Evolutionary conservation across 2,888 invertebrate species (phyloP).

Genomic region (Tortricodes alternella): DNA sequence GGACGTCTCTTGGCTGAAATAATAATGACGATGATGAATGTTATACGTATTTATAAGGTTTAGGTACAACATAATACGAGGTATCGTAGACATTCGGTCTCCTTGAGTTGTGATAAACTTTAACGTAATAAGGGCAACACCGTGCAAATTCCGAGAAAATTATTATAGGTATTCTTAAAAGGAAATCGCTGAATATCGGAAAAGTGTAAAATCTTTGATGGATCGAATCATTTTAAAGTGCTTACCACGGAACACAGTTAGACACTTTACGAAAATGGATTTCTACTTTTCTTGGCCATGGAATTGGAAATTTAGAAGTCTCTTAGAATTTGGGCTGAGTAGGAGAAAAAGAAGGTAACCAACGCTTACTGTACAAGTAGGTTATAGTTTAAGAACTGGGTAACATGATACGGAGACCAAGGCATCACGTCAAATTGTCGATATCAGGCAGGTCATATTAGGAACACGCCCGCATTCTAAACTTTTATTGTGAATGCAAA

Average conservation of each 20-base stretch:
- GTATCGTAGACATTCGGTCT: no score
- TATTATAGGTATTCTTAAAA: slow-evolving; percentile 22
- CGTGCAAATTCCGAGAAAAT: slow-evolving; percentile 6
- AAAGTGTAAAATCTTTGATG: slow-evolving; percentile 30
- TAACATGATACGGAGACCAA: no score
- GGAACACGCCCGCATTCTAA: no score
- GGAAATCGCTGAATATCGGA: slow-evolving; percentile 25
- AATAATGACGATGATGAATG: no score
- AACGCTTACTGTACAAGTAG: no score
- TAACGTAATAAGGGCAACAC: not conserved
- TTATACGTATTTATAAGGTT: no score
- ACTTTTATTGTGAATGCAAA: no score
- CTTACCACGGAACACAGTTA: slow-evolving; percentile 29
- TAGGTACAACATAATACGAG: no score
- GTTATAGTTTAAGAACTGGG: no score
- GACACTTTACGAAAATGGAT: slow-evolving; percentile 31
- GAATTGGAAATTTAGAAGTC: slow-evolving; percentile 3
- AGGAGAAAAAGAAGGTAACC: not conserved
- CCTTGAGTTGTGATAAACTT: not conserved
- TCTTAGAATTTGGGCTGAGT: not conserved
- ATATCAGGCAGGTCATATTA: no score
- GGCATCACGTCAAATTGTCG: no score
- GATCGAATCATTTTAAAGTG: slow-evolving; percentile 31
- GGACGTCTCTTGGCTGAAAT: no score
- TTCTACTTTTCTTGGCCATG: slow-evolving; percentile 25